phyloP scores from a whole-genome alignment of 2,888 invertebrate genomes.

The Metacarcinus magister region DNA sequence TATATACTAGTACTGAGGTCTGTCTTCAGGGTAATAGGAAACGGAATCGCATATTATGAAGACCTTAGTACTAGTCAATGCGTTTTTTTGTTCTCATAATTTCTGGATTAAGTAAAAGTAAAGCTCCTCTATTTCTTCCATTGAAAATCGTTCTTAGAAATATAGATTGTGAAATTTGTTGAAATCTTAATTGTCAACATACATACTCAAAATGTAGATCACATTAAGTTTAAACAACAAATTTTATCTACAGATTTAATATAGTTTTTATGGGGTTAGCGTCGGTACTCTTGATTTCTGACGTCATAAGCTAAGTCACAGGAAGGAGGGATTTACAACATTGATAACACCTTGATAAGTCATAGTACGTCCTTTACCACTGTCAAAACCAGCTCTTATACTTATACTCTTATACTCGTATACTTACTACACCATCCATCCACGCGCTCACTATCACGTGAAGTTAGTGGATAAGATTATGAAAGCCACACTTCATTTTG shows the following conservation, averaged over 20 bases:
- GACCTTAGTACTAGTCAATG: too few species aligned
- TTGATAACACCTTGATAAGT: background rate
- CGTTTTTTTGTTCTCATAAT: too few species aligned
- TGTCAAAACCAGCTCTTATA: background rate
- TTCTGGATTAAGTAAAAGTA: too few species aligned
- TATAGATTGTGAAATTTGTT: too few species aligned
- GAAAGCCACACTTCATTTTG: background rate
- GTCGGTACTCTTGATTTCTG: background rate
- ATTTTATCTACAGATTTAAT: background rate
- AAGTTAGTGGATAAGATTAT: constrained; percentile 11
- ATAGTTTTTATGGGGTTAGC: background rate
- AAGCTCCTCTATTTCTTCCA: too few species aligned
- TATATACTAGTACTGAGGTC: too few species aligned
- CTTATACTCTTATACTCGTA: background rate
- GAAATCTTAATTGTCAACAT: too few species aligned
- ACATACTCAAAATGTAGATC: background rate
- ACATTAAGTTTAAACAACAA: background rate
- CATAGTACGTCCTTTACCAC: background rate
- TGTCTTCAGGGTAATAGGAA: too few species aligned
- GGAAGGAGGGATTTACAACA: background rate
- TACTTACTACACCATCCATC: background rate
- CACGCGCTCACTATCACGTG: background rate
- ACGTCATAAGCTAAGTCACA: background rate
- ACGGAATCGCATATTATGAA: too few species aligned
- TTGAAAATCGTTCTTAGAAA: too few species aligned